Evolutionary conservation across 2,113 vertebrate species (phyloP).

Genomic region (Trochalopteron elliotii): DNA sequence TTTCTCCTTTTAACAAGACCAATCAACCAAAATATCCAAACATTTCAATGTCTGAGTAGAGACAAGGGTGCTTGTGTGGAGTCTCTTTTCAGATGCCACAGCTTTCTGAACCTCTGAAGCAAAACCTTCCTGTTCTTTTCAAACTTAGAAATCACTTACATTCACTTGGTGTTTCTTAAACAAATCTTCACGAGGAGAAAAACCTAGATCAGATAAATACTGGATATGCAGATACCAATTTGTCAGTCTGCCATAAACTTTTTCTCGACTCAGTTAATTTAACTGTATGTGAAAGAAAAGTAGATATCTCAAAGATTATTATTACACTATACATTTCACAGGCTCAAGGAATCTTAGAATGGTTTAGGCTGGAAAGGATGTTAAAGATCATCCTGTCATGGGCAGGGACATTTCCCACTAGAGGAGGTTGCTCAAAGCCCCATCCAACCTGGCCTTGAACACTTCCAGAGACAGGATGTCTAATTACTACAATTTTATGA

Average conservation of each 20-base stretch:
- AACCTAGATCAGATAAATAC: neutral
- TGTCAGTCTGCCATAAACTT: neutral
- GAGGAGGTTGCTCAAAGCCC: neutral
- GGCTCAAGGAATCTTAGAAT: neutral
- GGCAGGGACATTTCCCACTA: neutral
- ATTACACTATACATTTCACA: neutral
- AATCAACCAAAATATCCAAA: neutral
- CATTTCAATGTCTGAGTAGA: neutral
- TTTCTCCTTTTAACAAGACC: neutral
- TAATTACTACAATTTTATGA: neutral
- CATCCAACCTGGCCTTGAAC: neutral
- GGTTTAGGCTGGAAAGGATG: neutral
- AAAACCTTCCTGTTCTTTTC: neutral
- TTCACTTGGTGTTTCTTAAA: neutral
- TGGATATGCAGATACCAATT: neutral
- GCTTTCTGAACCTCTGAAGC: neutral
- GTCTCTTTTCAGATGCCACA: neutral
- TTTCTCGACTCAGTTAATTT: neutral
- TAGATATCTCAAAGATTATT: neutral
- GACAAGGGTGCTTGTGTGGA: neutral
- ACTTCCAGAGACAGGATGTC: neutral
- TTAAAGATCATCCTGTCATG: neutral
- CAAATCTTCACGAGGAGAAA: accelerated
- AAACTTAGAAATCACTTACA: neutral
- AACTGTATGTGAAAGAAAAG: neutral